A percentile compares a stretch with the other conserved stretches of the same genome.
phyloP scores from a whole-genome alignment of 2,888 invertebrate genomes.

The Brachyopa scutellaris region DNA sequence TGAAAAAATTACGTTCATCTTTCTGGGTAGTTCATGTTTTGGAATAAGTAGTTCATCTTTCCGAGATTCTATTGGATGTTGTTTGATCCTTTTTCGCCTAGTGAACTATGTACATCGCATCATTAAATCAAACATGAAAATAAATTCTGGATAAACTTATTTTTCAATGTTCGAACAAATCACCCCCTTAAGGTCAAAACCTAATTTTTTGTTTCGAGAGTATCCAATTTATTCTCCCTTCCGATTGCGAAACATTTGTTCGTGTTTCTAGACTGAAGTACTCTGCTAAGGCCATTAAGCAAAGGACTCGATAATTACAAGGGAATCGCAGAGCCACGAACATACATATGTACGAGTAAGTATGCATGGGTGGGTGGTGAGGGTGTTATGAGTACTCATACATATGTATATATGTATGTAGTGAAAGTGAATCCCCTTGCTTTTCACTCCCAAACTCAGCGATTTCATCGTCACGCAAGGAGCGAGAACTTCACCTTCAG shows the following conservation, averaged over 20 bases:
- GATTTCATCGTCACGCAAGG: slow-evolving; percentile 24
- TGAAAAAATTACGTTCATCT: no score
- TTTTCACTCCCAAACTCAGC: not conserved
- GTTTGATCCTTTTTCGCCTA: no score
- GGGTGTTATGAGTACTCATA: no score
- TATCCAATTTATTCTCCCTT: slow-evolving; percentile 66
- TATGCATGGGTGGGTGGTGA: not conserved
- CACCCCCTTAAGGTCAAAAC: slow-evolving; percentile 60
- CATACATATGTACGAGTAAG: slow-evolving; percentile 5
- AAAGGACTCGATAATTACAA: slow-evolving; percentile 66
- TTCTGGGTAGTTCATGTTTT: no score
- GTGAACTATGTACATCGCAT: no score
- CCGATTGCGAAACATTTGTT: slow-evolving; percentile 42
- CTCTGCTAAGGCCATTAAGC: slow-evolving; percentile 38
- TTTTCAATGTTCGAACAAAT: slow-evolving; percentile 13
- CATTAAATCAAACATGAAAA: no score
- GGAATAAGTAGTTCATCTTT: no score
- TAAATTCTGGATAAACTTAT: slow-evolving; percentile 5
- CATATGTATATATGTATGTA: no score
- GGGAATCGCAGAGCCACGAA: slow-evolving; percentile 24
- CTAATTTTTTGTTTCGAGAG: slow-evolving; percentile 61
- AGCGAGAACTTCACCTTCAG: not conserved
- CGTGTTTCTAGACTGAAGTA: slow-evolving; percentile 39
- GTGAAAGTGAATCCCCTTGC: slow-evolving; percentile 9
- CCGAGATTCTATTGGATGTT: no score